A percentile compares a stretch with the other conserved stretches of the same genome.
Conservation (phyloP, 2,888 invertebrate genomes). For the Clitarchus hookeri region DNA sequence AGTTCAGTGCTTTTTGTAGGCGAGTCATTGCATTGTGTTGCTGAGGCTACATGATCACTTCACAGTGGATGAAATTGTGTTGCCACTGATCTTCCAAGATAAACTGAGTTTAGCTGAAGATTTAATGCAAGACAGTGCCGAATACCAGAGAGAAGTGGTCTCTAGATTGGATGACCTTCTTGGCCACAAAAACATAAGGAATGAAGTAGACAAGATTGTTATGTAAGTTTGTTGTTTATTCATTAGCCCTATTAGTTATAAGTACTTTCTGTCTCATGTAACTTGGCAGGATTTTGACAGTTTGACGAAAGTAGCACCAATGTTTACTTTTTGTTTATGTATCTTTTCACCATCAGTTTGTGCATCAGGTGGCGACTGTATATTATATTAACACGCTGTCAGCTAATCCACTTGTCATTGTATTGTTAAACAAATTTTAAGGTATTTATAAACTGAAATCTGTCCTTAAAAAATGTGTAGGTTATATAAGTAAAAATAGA, state of each 20-base stretch:
- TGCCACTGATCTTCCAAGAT: conserved; percentile 83
- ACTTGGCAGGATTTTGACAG: too few relatives aligned
- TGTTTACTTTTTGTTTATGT: not conserved
- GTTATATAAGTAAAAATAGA: too few relatives aligned
- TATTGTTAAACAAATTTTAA: too few relatives aligned
- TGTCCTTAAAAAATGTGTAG: too few relatives aligned
- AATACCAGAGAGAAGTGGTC: conserved; percentile 69
- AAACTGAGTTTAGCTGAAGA: conserved; percentile 76
- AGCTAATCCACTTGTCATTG: not conserved
- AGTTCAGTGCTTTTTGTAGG: conserved; percentile 53
- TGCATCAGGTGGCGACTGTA: not conserved
- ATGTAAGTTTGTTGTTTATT: conserved; percentile 53
- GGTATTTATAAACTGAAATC: too few relatives aligned
- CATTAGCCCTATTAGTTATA: not conserved
- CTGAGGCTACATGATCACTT: conserved; percentile 70
- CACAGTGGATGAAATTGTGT: conserved; percentile 69
- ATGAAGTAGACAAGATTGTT: conserved; percentile 62
- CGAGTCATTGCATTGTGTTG: conserved; percentile 70
- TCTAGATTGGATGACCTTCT: conserved; percentile 73
- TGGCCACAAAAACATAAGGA: conserved; percentile 58
- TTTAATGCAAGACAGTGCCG: conserved; percentile 68
- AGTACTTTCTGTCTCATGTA: not conserved
- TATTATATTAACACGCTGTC: too few relatives aligned
- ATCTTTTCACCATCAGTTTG: not conserved
- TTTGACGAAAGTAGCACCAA: too few relatives aligned